A percentile compares a stretch with the other conserved stretches of the same genome.
phyloP scores from a whole-genome alignment of 2,797 vertebrate species.

The Pseudochirops corinnae region DNA sequence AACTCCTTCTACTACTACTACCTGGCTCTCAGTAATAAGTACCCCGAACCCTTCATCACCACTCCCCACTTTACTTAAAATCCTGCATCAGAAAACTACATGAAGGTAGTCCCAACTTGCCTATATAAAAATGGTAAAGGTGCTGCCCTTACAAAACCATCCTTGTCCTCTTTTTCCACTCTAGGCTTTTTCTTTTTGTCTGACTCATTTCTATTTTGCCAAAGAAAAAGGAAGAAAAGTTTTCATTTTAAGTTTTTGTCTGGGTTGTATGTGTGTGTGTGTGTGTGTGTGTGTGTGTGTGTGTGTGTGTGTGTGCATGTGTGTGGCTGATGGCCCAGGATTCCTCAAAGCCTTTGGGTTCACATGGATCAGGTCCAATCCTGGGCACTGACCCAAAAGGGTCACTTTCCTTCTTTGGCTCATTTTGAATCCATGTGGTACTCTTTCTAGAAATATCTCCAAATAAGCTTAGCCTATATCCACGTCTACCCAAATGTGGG shows the following conservation, averaged over 20 bases:
- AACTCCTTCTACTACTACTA: not conserved
- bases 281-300: not conserved
- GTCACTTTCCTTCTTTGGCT: not conserved
- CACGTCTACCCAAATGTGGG: not conserved
- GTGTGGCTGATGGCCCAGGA: not conserved
- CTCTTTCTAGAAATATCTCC: not conserved
- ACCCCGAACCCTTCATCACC: not conserved
- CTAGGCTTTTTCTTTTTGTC: not conserved
- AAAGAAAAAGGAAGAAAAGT: not conserved
- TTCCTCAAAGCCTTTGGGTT: not conserved
- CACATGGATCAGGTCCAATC: not conserved
- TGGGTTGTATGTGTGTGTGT: not conserved
- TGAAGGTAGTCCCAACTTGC: not conserved
- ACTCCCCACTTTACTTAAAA: not conserved
- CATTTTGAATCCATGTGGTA: not conserved
- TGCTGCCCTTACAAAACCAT: not conserved
- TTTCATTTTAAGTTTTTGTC: not conserved
- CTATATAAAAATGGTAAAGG: not conserved
- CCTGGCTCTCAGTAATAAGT: not conserved
- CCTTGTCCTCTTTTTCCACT: not conserved
- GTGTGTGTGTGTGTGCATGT: not conserved
- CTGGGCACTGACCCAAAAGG: not conserved
- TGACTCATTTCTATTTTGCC: conserved; percentile 18
- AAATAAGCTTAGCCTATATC: not conserved
- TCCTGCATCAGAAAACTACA: not conserved